These are phyloP conservation scores for Mugil cephalus DNA, from an alignment of 2,113 vertebrate genomes.

Conservation along the genomic window DNA sequence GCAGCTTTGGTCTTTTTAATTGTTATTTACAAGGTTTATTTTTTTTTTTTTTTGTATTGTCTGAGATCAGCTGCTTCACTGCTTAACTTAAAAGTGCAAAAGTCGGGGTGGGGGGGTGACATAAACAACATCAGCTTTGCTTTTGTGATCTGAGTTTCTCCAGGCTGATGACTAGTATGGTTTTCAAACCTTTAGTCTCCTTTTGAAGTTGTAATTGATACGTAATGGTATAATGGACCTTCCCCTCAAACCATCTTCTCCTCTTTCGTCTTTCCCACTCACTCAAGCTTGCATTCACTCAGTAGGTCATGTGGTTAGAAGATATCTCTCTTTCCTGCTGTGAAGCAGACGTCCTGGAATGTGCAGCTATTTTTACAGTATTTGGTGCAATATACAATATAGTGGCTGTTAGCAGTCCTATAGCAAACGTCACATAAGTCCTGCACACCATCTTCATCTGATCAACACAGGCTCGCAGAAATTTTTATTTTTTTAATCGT, in stretches of 20 bases:
- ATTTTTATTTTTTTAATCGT: no score
- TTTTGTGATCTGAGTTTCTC: conserved; percentile 23
- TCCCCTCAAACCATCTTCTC: conserved; percentile 55
- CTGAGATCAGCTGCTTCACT: background rate
- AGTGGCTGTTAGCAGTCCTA: conserved; percentile 6
- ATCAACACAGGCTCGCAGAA: no score
- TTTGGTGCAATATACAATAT: conserved; percentile 10
- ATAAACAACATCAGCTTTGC: conserved; percentile 1
- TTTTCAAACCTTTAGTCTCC: conserved; percentile 38
- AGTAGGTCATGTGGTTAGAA: conserved; percentile 55
- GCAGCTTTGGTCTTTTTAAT: background rate
- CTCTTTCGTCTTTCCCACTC: conserved; percentile 45
- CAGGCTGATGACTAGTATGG: conserved; percentile 19
- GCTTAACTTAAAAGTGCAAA: background rate
- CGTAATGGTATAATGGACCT: conserved; percentile 29
- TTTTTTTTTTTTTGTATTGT: background rate
- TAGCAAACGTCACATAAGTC: background rate
- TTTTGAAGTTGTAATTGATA: conserved; percentile 65
- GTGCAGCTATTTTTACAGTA: conserved; percentile 63
- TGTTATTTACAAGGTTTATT: background rate
- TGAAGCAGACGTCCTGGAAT: conserved; percentile 62
- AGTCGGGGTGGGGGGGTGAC: conserved; percentile 2
- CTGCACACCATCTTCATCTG: no score
- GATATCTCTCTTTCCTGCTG: conserved; percentile 26
- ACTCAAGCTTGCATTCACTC: conserved; percentile 34